Evolutionary conservation across 2,113 vertebrate species (phyloP), one percentile per base, ranked within the genome.

Genomic region (Papio anubis): DNA sequence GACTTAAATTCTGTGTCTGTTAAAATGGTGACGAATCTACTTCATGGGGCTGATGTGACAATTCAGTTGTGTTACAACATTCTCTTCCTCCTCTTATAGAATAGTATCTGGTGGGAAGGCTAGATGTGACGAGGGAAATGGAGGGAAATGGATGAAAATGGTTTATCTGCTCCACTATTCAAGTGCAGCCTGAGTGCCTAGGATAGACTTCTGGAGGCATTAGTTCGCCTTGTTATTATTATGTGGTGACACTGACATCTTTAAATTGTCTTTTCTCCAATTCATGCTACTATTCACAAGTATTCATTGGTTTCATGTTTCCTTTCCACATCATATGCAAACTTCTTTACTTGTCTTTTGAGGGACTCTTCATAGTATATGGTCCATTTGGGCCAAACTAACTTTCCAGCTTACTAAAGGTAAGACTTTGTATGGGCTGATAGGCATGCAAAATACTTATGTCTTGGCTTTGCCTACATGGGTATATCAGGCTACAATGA

Each of bases 151-250:
- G 27, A 83, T 40, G 52, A n/a, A 68, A n/a, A 6, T 0, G 35
- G 32, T 25, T 50, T 0, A 66, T n/a, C 25, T 0, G 2, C 0
- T 25, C n/a, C 4, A 35, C 30, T 17, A 18, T 11, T 20, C 3
- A 9, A 27, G 43, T 23, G 30, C 3, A 23, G 30, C 52, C 50
- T 38, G 8, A 40, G 27, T 7, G 52, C 9, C 13, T 17, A 17
- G 4, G 38, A 57, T 0, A 35, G 66, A 23, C 27, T 52, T 23
- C 40, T 3, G 0, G 73, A 52, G 70, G 55, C 7, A 64, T 3
- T 0, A 45, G 43, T 14, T 57, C 10, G 27, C 52, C 40, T 70
- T 61, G 1, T 40, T n/a, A 5, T n/a, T n/a, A 13, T n/a, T 50
- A 27, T 1, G 43, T 9, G 5, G 30, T 17, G 12, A 30, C 25